A percentile compares a stretch with the other conserved stretches of the same genome.
Conservation (phyloP, 2,797 vertebrate species). For the Melanogrammus aeglefinus region DNA sequence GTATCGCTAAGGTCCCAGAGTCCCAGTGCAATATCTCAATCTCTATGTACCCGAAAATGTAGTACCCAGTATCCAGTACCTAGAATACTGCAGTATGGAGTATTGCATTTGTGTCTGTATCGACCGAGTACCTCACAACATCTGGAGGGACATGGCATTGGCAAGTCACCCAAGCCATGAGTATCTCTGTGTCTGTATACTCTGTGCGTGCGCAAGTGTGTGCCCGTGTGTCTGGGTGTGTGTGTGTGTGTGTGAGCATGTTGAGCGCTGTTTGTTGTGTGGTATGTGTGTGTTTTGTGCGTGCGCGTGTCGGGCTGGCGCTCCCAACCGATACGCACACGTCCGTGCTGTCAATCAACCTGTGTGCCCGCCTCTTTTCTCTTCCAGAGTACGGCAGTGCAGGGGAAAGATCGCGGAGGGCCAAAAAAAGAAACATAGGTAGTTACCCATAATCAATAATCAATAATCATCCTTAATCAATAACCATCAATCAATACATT, state of each 20-base stretch:
- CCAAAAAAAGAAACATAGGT: slow-evolving; percentile 84
- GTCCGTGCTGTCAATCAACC: slow-evolving; percentile 78
- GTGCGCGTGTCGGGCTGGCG: slow-evolving; percentile 46
- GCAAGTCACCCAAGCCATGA: slow-evolving; percentile 79
- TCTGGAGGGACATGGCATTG: slow-evolving; percentile 43
- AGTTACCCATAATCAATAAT: slow-evolving; percentile 79
- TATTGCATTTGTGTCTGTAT: background rate
- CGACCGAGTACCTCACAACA: background rate
- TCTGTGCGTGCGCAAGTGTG: slow-evolving; percentile 19
- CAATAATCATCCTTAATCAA: slow-evolving; percentile 62
- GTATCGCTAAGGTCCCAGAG: too few species aligned
- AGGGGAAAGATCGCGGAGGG: slow-evolving; percentile 83
- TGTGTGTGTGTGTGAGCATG: slow-evolving; percentile 7
- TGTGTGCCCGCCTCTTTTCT: slow-evolving; percentile 79
- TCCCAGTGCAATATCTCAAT: background rate
- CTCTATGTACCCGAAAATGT: background rate
- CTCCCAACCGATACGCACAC: slow-evolving; percentile 65
- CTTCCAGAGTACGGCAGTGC: slow-evolving; percentile 85
- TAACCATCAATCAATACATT: slow-evolving; percentile 27
- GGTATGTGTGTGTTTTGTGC: slow-evolving; percentile 28
- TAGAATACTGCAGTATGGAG: background rate
- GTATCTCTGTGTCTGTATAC: slow-evolving; percentile 48
- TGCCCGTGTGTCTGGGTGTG: slow-evolving; percentile 18
- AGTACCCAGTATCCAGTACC: background rate
- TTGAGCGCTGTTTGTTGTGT: background rate